Base-by-base conservation (phyloP, 2,888 invertebrate genomes). In the Bedellia somnulentella region DNA sequence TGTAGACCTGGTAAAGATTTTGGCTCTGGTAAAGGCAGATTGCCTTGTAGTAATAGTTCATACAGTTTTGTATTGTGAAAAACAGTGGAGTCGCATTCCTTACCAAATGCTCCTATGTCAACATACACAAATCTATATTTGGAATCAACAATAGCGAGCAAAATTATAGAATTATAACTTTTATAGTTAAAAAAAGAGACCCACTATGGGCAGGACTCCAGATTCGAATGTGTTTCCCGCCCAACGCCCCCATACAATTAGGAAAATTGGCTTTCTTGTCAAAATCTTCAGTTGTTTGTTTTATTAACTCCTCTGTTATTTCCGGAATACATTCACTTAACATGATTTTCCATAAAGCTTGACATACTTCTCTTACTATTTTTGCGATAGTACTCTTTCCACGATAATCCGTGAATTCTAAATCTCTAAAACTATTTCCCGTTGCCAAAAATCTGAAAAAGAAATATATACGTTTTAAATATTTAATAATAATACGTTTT, bases 141-240 rank as follows among this genome's bases (percentile, higher is more conserved):
- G 3, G 38, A 34, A 22, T 40, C 38, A 5, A 36, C 37, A 27
- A 39, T 13, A 25, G 39, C 41, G 28, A 44, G 32, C 27, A 44
- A 37, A 27, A 43, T 37, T 28, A 37, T 40, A 29, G 40, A 41
- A 38, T 34, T 29, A 15, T 35, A 37, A 15, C 32, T 27, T 16
- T 42, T 42, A 16, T 43, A 44, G 31, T 42, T 42, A 12, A 27
- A 39, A 39, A 38, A 40, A 36, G 34, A 22, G 41, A 42, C 27
- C 41, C 43, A 37, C 38, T 31, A 4, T 36, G 22, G 12, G 30
- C 10, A 5, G 39, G 38, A 34, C 24, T 29, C 17, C 26, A 11
- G 14, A 43, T 30, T 24, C 26, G 27, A 13, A 27, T 13, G 18
- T 27, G 27, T 27, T 26, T 33, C 16, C 27, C 27, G 24, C 18